Conservation (phyloP, 2,888 invertebrate genomes). For the Heliconius ethilla region DNA sequence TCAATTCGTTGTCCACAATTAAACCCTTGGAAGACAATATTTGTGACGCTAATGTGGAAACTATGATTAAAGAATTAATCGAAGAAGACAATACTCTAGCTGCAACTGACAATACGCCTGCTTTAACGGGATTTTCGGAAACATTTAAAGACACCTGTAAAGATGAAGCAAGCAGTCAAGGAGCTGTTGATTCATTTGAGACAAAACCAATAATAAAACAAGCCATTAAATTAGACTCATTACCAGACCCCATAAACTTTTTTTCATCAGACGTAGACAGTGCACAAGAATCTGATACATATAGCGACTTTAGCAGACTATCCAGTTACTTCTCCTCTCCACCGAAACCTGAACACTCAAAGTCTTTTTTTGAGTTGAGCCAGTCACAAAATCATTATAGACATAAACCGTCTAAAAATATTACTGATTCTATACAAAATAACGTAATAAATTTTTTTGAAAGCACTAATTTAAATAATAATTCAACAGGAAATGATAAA, state of each 20-base stretch:
- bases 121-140: slow-evolving; percentile 36
- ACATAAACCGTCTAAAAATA: slow-evolving; percentile 50
- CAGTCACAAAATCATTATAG: slow-evolving; percentile 74
- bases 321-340: slow-evolving; percentile 73
- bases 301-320: slow-evolving; percentile 60
- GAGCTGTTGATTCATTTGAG: not conserved
- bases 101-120: slow-evolving; percentile 38
- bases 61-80: slow-evolving; percentile 34
- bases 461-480: slow-evolving; percentile 16
- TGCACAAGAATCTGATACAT: slow-evolving; percentile 48
- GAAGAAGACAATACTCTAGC: slow-evolving; percentile 27
- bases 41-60: slow-evolving; percentile 35
- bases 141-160: slow-evolving; percentile 19
- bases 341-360: slow-evolving; percentile 65
- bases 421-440: slow-evolving; percentile 37
- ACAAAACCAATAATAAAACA: slow-evolving; percentile 32
- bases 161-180: slow-evolving; percentile 1
- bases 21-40: slow-evolving; percentile 23
- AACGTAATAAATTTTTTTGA: slow-evolving; percentile 45
- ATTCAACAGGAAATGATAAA: slow-evolving; percentile 21
- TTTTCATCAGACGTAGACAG: slow-evolving; percentile 50
- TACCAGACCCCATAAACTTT: slow-evolving; percentile 66
- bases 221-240: slow-evolving; percentile 39
- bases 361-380: slow-evolving; percentile 80
- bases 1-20: not conserved